These are phyloP conservation scores for Linepithema humile DNA, from an alignment of 1,140 invertebrate species.

Conservation along the genomic window DNA sequence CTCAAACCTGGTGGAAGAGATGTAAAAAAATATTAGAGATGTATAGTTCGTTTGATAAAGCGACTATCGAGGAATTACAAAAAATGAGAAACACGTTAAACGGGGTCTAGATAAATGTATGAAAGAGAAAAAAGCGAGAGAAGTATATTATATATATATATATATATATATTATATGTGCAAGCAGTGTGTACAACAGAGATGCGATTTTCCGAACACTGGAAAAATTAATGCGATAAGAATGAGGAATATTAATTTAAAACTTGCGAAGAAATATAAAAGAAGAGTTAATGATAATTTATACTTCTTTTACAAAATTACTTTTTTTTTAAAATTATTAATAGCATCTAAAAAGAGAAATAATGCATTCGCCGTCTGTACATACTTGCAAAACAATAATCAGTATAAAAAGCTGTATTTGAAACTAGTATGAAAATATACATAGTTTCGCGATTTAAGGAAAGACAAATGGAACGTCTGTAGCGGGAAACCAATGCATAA, in stretches of 20 bases:
- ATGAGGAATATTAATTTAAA: background rate
- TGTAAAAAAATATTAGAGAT: constrained; percentile 6
- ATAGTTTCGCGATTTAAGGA: background rate
- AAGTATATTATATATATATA: background rate
- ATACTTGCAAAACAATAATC: too few relatives aligned
- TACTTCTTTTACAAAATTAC: background rate
- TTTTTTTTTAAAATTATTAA: background rate
- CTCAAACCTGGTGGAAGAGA: constrained; percentile 47
- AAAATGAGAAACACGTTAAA: constrained; percentile 8
- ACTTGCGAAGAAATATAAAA: background rate
- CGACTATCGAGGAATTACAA: background rate
- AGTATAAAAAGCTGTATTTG: background rate
- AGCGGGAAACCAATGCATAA: background rate
- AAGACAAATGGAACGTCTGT: background rate
- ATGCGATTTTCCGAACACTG: background rate
- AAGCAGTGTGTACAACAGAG: background rate
- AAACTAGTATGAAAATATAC: background rate
- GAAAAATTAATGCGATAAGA: background rate
- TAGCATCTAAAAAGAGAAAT: background rate
- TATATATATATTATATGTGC: background rate
- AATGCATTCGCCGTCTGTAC: too few relatives aligned
- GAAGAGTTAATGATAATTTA: background rate
- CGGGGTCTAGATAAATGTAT: background rate
- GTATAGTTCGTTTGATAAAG: background rate
- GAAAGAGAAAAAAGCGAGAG: background rate